Conservation (phyloP, 2,113 vertebrate species). For the Lates calcarifer region DNA sequence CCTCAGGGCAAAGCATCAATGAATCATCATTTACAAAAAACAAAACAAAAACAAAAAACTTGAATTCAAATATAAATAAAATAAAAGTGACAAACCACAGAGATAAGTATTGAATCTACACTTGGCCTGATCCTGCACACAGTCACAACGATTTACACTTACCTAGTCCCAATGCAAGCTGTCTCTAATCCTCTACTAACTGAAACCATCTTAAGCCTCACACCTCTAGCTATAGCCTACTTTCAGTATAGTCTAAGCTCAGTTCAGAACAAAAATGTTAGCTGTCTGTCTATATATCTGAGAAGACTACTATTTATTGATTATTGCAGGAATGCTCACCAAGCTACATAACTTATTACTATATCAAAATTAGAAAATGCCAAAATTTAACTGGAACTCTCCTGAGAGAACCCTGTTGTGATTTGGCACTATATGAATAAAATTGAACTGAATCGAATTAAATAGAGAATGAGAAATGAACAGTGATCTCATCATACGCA, state of each 20-base stretch:
- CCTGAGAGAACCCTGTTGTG: neutral
- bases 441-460: no score
- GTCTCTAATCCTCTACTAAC: no score
- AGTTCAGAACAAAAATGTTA: neutral
- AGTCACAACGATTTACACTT: neutral
- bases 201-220: neutral
- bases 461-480: no score
- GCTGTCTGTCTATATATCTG: no score
- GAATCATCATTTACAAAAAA: constrained; percentile 38
- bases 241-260: neutral
- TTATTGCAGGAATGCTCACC: no score
- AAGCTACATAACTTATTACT: neutral
- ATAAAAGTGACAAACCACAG: neutral
- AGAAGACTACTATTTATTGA: no score
- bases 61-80: constrained; percentile 34
- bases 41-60: no score
- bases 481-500: neutral
- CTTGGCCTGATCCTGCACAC: neutral
- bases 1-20: constrained; percentile 30
- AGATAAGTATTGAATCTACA: neutral
- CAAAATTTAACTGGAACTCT: neutral
- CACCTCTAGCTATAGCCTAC: neutral
- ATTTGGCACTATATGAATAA: no score
- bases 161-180: neutral
- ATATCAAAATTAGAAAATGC: neutral